A percentile compares a stretch with the other conserved stretches of the same genome.
These are phyloP conservation scores for Gymnoscopelus braueri DNA, from an alignment of 2,797 vertebrate genomes.

Conservation along the genomic window DNA sequence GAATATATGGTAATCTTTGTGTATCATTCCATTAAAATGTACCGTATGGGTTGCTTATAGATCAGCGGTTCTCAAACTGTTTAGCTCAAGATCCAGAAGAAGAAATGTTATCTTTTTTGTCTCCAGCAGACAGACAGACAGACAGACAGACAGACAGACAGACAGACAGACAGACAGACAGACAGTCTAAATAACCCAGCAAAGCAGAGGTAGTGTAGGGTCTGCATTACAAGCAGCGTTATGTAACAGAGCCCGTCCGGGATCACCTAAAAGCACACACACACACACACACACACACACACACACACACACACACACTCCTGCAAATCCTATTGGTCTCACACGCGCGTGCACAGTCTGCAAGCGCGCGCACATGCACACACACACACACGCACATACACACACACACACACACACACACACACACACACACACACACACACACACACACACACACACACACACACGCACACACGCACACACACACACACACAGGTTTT, in stretches of 20 bases:
- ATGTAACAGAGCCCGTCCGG: slow-evolving; percentile 50
- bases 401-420: slow-evolving; percentile 5
- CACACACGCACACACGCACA: neutral
- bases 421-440: slow-evolving; percentile 7
- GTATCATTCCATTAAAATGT: too few relatives aligned
- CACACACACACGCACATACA: slow-evolving; percentile 9
- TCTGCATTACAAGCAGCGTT: slow-evolving; percentile 62
- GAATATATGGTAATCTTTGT: too few relatives aligned
- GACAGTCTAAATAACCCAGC: slow-evolving; percentile 25
- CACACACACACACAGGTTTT: slow-evolving; percentile 5
- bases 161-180: slow-evolving; percentile 13
- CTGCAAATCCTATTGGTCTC: slow-evolving; percentile 47
- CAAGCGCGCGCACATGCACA: neutral
- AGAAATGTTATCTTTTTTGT: too few relatives aligned
- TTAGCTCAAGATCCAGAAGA: too few relatives aligned
- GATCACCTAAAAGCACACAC: slow-evolving; percentile 26
- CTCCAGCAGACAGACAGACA: neutral
- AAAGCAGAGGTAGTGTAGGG: slow-evolving; percentile 52
- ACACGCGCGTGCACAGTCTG: slow-evolving; percentile 6
- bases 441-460: slow-evolving; percentile 7
- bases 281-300: slow-evolving; percentile 12
- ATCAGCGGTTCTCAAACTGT: too few relatives aligned
- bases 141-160: neutral
- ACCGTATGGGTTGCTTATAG: too few relatives aligned
- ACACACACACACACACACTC: slow-evolving; percentile 11